Evolutionary conservation across 2,888 invertebrate species (phyloP), one percentile per base, ranked within the genome.

Genomic region (Cancer borealis): DNA sequence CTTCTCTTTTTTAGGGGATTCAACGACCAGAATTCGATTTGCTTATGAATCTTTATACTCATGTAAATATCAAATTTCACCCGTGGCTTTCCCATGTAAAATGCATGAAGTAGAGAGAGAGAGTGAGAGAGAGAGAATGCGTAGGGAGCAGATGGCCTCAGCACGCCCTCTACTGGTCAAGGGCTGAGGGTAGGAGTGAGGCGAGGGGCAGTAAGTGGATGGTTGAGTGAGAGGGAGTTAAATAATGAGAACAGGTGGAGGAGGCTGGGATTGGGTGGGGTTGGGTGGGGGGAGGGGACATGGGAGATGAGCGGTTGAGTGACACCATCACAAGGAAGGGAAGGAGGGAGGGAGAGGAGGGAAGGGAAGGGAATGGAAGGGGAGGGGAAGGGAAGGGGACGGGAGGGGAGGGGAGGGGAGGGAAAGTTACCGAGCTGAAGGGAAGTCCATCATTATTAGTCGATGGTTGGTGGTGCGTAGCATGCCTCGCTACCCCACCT

Each of bases 401-500:
- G 66, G 66, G n/a, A 17, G 66, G 66, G n/a, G n/a, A 66, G n/a
- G 66, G 17, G n/a, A n/a, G 1, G 66, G 21, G 6, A 66, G 66
- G 66, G 66, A 54, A 14, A 54, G 54, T 54, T 14, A 54, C 54
- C 14, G 54, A n/a, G n/a, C 66, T n/a, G 6, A 66, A 66, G 8
- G 66, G 66, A 66, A 66, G 66, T 66, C 66, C 66, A 21, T 66
- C 66, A 66, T 66, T 66, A 66, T 66, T 66, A 66, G 66, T 66
- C 66, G 66, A 66, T 66, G 66, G 5, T 66, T 66, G 66, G 66
- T 66, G 66, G 66, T 66, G 66, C 66, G 66, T 66, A 66, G n/a
- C 66, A 66, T 66, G 66, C 66, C 66, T n/a, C 14, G 12, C 66
- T 66, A n/a, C n/a, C 54, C 66, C 66, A 66, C 66, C 66, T 66